phyloP scores from a whole-genome alignment of 2,797 vertebrate species.

The Agapornis canus region DNA sequence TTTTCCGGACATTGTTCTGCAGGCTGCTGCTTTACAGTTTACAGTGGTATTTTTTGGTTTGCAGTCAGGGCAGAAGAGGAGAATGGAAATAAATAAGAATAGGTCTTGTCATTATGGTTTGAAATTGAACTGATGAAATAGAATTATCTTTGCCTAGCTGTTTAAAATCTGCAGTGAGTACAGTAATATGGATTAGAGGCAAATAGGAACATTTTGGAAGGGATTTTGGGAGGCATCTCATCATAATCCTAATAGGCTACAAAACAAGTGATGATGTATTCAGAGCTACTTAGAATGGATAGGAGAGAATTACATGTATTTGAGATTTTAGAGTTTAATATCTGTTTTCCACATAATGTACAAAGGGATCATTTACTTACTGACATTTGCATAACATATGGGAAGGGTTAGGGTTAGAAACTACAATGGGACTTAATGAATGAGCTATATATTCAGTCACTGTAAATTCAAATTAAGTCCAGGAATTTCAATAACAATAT shows the following conservation, averaged over 20 bases:
- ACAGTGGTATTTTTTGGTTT: background rate
- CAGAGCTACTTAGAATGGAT: background rate
- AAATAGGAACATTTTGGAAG: conserved; percentile 37
- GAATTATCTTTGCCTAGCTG: background rate
- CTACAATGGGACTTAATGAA: background rate
- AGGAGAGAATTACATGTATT: background rate
- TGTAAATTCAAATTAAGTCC: background rate
- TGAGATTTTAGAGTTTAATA: background rate
- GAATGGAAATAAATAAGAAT: conserved; percentile 1
- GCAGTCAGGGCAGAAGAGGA: background rate
- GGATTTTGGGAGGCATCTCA: conserved; percentile 44
- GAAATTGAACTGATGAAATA: background rate
- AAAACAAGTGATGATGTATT: conserved; percentile 10
- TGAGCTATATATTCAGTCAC: background rate
- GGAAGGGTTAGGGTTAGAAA: background rate
- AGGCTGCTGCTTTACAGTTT: background rate
- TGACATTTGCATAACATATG: background rate
- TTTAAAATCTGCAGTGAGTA: background rate
- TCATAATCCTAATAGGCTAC: conserved; percentile 23
- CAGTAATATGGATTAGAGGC: conserved; percentile 32
- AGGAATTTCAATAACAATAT: background rate
- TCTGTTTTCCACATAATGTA: background rate
- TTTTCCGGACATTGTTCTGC: background rate
- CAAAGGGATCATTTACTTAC: background rate
- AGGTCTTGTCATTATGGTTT: background rate